Evolutionary conservation across 1,140 invertebrate genomes (phyloP).

Genomic region (Tribolium castaneum): DNA sequence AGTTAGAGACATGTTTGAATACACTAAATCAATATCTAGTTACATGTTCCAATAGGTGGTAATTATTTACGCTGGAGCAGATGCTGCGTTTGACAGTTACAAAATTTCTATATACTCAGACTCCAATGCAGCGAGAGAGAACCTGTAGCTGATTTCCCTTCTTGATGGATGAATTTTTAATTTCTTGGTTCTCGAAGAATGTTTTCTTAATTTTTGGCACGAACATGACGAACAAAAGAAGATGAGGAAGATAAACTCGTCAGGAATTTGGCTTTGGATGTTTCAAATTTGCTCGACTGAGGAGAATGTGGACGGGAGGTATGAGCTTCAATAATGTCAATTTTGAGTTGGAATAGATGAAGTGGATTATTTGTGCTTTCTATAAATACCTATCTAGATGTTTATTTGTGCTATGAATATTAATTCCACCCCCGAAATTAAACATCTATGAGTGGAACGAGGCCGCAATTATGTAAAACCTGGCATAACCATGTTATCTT

Average conservation of each 20-base stretch:
- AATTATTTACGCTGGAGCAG: constrained; percentile 50
- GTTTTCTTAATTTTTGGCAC: no score
- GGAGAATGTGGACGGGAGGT: neutral
- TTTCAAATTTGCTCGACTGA: neutral
- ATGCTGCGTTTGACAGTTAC: constrained; percentile 49
- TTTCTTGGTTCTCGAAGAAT: neutral
- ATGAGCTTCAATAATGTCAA: neutral
- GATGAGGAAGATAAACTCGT: no score
- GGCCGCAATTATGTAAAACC: constrained; percentile 42
- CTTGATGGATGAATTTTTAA: neutral
- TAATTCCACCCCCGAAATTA: constrained; percentile 37
- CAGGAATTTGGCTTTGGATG: no score
- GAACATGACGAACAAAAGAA: no score
- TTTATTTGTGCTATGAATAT: constrained; percentile 43
- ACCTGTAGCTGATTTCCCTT: neutral
- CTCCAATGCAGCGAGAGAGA: neutral
- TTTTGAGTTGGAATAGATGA: constrained; percentile 5
- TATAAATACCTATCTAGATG: constrained; percentile 44
- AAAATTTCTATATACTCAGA: constrained; percentile 47
- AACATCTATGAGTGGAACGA: constrained; percentile 31
- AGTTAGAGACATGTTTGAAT: constrained; percentile 47
- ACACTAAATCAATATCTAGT: constrained; percentile 51
- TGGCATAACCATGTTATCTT: constrained; percentile 43
- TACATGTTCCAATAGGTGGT: constrained; percentile 52
- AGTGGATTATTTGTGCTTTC: constrained; percentile 38